Percentiles rank a stretch among this genome's conserved stretches.
Evolutionary conservation across 2,888 invertebrate species (phyloP).

Genomic region (Embidobia sp.): DNA sequence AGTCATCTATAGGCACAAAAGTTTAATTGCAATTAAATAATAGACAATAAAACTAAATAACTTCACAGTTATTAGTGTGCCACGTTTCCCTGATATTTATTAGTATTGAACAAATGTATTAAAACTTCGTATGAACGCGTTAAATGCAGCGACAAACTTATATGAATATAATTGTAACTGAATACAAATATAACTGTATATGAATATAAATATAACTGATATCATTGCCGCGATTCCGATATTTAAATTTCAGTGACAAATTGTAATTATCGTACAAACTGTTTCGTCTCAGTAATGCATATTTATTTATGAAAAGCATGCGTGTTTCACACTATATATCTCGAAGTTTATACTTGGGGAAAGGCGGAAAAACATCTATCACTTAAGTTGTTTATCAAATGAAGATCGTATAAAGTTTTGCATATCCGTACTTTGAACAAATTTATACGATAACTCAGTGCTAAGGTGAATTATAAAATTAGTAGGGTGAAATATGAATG

Average conservation of each 20-base stretch:
- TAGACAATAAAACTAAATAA: too few relatives aligned
- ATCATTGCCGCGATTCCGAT: constrained; percentile 13
- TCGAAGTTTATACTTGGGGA: constrained; percentile 13
- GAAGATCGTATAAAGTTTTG: constrained; percentile 47
- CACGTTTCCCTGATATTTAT: background rate
- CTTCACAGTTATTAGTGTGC: background rate
- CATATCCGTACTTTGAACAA: constrained; percentile 41
- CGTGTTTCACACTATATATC: constrained; percentile 11
- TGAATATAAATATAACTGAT: background rate
- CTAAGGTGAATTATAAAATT: constrained; percentile 12
- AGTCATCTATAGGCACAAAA: too few relatives aligned
- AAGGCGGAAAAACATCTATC: constrained; percentile 51
- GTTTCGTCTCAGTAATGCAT: constrained; percentile 5
- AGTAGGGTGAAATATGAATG: constrained; percentile 17
- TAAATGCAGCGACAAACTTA: constrained; percentile 1
- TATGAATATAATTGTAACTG: constrained; percentile 1
- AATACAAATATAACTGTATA: too few relatives aligned
- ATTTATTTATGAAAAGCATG: constrained; percentile 43
- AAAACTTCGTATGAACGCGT: background rate
- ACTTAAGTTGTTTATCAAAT: constrained; percentile 45
- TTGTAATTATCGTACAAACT: constrained; percentile 25
- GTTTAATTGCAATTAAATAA: too few relatives aligned
- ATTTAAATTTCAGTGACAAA: constrained; percentile 31
- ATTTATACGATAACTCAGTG: constrained; percentile 39
- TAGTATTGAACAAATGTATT: background rate